Percentiles rank a stretch among this genome's conserved stretches.
phyloP scores from a whole-genome alignment of 2,888 invertebrate genomes.

The Biston stratarius region DNA sequence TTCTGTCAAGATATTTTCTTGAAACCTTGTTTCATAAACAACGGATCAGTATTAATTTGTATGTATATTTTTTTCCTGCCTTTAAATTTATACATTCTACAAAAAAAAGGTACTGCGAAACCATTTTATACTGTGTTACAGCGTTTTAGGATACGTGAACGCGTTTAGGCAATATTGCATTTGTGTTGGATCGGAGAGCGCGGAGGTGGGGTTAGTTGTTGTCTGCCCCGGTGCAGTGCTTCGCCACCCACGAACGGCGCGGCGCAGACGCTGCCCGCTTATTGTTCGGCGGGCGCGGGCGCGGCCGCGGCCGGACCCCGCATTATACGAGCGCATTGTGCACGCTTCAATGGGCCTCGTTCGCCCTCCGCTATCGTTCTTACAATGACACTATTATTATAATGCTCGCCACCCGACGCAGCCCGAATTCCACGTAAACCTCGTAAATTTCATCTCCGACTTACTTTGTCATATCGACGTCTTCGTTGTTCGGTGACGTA shows the following conservation, averaged over 20 bases:
- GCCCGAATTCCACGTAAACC: slow-evolving; percentile 72
- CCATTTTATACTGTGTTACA: too few relatives aligned
- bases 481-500: slow-evolving; percentile 45
- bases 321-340: slow-evolving; percentile 85
- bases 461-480: slow-evolving; percentile 65
- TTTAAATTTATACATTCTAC: too few relatives aligned
- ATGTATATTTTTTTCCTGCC: too few relatives aligned
- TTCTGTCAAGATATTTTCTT: too few relatives aligned
- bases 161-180: slow-evolving; percentile 28
- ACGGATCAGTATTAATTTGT: too few relatives aligned
- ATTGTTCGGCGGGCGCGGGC: slow-evolving; percentile 79
- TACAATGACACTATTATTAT: slow-evolving; percentile 84
- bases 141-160: slow-evolving; percentile 27
- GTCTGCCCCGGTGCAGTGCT: slow-evolving; percentile 55
- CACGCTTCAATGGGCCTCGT: slow-evolving; percentile 81
- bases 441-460: slow-evolving; percentile 71
- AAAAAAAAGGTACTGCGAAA: background rate
- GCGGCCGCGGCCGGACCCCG: slow-evolving; percentile 71
- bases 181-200: slow-evolving; percentile 32
- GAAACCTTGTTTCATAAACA: too few relatives aligned
- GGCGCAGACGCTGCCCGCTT: slow-evolving; percentile 68
- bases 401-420: slow-evolving; percentile 71
- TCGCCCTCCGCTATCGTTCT: slow-evolving; percentile 71
- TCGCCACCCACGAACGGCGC: slow-evolving; percentile 81
- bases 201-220: slow-evolving; percentile 71